A percentile compares a stretch with the other conserved stretches of the same genome.
Conservation (phyloP, 2,888 invertebrate genomes). For the Pyrrhia umbra region DNA sequence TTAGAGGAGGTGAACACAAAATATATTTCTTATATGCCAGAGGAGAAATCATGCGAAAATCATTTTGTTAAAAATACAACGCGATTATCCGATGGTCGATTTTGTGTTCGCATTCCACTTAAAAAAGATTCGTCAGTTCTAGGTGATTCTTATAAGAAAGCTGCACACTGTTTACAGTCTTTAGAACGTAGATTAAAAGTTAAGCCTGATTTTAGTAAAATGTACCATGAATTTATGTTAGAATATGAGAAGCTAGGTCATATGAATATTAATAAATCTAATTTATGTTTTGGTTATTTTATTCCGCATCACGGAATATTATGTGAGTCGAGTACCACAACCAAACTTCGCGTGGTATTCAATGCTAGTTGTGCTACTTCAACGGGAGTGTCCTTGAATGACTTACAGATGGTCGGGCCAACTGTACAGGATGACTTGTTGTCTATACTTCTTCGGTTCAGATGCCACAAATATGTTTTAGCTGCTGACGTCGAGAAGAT, state of each 20-base stretch:
- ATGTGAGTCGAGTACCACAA: too few species aligned
- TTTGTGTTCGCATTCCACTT: constrained; percentile 56
- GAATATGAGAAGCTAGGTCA: constrained; percentile 45
- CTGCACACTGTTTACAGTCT: too few species aligned
- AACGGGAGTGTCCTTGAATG: too few species aligned
- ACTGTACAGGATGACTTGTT: too few species aligned
- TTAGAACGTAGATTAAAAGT: constrained; percentile 28
- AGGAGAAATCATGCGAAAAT: too few species aligned
- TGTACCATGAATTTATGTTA: constrained; percentile 56
- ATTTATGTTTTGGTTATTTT: constrained; percentile 10
- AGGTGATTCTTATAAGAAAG: constrained; percentile 54
- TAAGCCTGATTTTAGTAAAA: constrained; percentile 20
- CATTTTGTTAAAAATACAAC: too few species aligned
- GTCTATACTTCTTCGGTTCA: too few species aligned
- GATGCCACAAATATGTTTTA: too few species aligned
- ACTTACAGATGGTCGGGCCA: too few species aligned
- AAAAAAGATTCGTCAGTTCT: constrained; percentile 41
- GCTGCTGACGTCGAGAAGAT: too few species aligned
- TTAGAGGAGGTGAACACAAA: constrained; percentile 43
- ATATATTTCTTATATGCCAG: constrained; percentile 29
- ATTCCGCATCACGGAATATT: constrained; percentile 59
- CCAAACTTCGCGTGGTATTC: too few species aligned
- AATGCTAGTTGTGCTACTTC: too few species aligned
- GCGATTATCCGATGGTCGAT: constrained; percentile 56
- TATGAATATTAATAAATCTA: constrained; percentile 16